Evolutionary conservation across 2,797 vertebrate genomes (phyloP).

Genomic region (Alexandromys oeconomus): DNA sequence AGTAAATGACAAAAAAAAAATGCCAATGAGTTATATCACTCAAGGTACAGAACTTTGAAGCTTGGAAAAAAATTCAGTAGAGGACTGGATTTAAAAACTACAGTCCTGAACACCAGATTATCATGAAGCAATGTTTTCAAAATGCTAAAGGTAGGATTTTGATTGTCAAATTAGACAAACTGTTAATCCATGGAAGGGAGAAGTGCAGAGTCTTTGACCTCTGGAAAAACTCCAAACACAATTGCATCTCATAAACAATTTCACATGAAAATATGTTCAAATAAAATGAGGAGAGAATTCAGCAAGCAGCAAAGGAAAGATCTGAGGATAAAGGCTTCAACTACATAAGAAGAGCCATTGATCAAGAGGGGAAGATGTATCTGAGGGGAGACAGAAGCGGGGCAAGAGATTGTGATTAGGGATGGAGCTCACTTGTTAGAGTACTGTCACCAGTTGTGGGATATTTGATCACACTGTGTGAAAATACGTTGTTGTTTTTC

Average conservation of each 20-base stretch:
- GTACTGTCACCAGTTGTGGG: neutral
- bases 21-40: neutral
- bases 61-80: neutral
- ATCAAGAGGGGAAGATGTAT: neutral
- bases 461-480: neutral
- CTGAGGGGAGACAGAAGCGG: neutral
- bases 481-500: neutral
- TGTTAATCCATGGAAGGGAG: neutral
- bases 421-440: neutral
- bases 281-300: neutral
- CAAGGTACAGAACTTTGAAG: neutral
- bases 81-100: neutral
- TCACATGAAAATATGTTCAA: neutral
- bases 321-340: neutral
- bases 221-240: neutral
- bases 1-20: neutral
- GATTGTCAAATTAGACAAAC: slow-evolving; percentile 12
- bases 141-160: neutral
- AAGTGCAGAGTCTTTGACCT: neutral
- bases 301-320: neutral
- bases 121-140: neutral
- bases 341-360: neutral
- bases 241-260: neutral
- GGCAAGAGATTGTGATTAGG: neutral
- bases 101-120: neutral